Conservation (phyloP, 2,797 vertebrate genomes). For the Dipus sagitta region DNA sequence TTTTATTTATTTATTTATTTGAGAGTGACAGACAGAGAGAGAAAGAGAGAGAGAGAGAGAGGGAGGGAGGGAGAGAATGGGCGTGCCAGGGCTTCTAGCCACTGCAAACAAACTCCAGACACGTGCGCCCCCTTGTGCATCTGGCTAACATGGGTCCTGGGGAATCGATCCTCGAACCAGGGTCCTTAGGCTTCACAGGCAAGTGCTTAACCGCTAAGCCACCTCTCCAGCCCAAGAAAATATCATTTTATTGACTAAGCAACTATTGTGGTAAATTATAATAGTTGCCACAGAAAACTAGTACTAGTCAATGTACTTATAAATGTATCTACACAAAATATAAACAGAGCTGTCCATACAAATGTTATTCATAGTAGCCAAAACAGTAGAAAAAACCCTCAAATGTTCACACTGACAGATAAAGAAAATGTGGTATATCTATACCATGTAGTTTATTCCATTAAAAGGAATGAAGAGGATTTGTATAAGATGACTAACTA, state of each 20-base stretch:
- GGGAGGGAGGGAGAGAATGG: too few relatives aligned
- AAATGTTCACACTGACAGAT: background rate
- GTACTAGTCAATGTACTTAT: background rate
- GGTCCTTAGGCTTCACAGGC: too few relatives aligned
- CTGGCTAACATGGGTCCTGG: too few relatives aligned
- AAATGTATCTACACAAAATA: background rate
- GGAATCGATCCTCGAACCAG: too few relatives aligned
- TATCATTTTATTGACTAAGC: background rate
- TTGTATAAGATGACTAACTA: background rate
- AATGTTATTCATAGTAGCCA: background rate
- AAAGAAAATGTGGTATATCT: background rate
- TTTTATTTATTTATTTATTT: too few relatives aligned
- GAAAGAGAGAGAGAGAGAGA: too few relatives aligned
- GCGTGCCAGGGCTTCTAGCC: too few relatives aligned
- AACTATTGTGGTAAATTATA: background rate
- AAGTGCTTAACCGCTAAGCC: too few relatives aligned
- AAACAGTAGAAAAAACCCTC: background rate
- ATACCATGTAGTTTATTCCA: background rate
- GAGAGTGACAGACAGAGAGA: too few relatives aligned
- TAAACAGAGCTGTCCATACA: background rate
- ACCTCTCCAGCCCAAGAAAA: too few relatives aligned
- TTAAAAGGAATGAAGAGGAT: background rate
- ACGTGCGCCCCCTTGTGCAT: too few relatives aligned
- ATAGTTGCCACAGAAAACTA: background rate
- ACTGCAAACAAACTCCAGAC: too few relatives aligned